Evolutionary conservation across 2,113 vertebrate genomes (phyloP).

Genomic region (Capra hircus): DNA sequence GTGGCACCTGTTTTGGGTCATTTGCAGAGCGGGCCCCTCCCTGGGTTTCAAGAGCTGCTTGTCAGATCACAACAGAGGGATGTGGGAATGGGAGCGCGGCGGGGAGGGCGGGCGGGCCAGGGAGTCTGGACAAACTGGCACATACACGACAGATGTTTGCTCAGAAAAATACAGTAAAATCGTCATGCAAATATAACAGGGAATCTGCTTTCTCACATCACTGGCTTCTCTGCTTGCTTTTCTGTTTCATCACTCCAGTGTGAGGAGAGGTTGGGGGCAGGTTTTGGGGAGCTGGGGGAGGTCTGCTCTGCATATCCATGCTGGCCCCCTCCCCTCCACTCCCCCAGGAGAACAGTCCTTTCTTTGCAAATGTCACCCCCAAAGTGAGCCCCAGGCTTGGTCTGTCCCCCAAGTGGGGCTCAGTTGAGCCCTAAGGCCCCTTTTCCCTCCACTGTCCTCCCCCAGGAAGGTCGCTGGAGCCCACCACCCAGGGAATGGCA

Average conservation of each 20-base stretch:
- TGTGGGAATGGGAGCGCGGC: conserved; percentile 15
- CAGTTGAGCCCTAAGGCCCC: neutral
- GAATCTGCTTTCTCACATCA: conserved; percentile 70
- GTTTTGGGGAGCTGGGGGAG: conserved; percentile 48
- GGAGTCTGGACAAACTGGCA: conserved; percentile 82
- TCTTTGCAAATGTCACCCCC: conserved; percentile 78
- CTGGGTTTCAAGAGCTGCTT: conserved; percentile 70
- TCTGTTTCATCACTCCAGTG: conserved; percentile 28
- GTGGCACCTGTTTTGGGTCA: conserved; percentile 71
- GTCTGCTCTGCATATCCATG: conserved; percentile 48
- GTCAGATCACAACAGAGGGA: conserved; percentile 67
- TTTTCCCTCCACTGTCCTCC: neutral
- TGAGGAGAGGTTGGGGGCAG: neutral
- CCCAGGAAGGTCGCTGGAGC: neutral
- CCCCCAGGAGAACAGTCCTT: conserved; percentile 76
- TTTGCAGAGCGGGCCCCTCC: conserved; percentile 68
- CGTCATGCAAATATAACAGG: conserved; percentile 83
- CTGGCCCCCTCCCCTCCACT: conserved; percentile 3
- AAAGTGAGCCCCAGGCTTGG: conserved; percentile 38
- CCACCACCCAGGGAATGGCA: neutral
- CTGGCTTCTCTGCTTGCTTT: conserved; percentile 36
- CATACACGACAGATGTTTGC: conserved; percentile 86
- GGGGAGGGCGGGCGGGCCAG: conserved; percentile 18
- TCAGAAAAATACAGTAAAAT: conserved; percentile 87
- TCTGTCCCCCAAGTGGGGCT: neutral